Base-by-base conservation (phyloP, 2,113 vertebrate species). In the Corythornis madagascariensis region DNA sequence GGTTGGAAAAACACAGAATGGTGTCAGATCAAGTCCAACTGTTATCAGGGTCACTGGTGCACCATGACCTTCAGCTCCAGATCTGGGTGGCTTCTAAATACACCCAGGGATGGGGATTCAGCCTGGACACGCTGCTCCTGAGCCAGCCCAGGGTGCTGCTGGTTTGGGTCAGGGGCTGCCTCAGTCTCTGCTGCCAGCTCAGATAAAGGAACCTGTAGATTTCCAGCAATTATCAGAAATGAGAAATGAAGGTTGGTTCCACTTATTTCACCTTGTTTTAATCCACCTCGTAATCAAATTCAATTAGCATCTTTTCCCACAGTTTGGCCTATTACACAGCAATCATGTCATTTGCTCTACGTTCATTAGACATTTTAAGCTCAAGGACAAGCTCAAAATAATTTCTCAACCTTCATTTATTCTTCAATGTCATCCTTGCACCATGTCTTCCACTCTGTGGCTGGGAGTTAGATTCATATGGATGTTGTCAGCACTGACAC, bases 371-470 rank as follows among this genome's bases (percentile, higher is more conserved):
- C 82, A 85, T 61, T 64, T 79, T 64, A 29, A 83, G 28, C n/a
- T 91, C 76, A 77, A 93, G 61, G 61, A 93, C 56, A 86, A 91
- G 43, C 38, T 31, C 28, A 73, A 79, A 86, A 47, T 77, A 85
- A 90, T 88, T 83, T 47, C 29, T 86, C 4, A 1, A 73, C 63
- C 33, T 73, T 75, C 0, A 35, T 74, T 83, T 74, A 63, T 83
- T 83, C 67, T 91, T 60, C 8, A 76, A 76, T 77, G 50, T 74
- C 73, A 88, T n/a, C 31, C 3, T 4, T 50, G 52, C 19, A 33
- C 21, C 19, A 7, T 55, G 35, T 75, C 63, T 71, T 76, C 77
- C n/a, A 40, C 76, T 63, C 53, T 69, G 6, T 48, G 21, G 38
- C 64, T 89, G 47, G 63, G 80, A 78, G 64, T 43, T 28, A 24